Base-by-base conservation (phyloP, 2,797 vertebrate species). In the Myripristis murdjan region DNA sequence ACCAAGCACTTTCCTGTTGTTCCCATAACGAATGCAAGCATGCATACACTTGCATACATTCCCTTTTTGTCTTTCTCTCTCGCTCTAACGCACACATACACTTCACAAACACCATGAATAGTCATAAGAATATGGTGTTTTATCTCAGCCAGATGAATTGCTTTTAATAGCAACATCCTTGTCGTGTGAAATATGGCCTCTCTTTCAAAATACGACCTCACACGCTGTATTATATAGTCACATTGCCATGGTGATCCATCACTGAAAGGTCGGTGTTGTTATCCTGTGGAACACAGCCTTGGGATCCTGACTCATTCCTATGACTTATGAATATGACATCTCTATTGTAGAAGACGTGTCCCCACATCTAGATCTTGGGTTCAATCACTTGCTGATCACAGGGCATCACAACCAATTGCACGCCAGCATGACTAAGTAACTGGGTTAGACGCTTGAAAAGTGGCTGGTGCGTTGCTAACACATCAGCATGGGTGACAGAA, bases 81-180 rank as follows among this genome's bases (percentile, higher is more conserved):
- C 6, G 9, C 62, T 24, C 23, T 37, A 67, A 43, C 37, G 47
- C n/a, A 14, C 26, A 31, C 52, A 44, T 49, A 52, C n/a, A 49
- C 39, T 54, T 18, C 33, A 53, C 26, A 63, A 18, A 39, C 56
- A 69, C 54, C 46, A 75, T 80, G 67, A 82, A 83, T 80, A 84
- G 60, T 70, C 56, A 87, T 76, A 44, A 75, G 46, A 81, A 72
- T 70, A 72, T 75, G 73, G 23, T 46, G 61, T 63, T 82, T 72
- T 53, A 73, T 84, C 68, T 61, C 57, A 70, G 55, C 28, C 64
- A 62, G 61, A 75, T 58, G 14, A 70, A 44, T 22, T 69, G 57
- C 23, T 55, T 74, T 77, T 59, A 49, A 68, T 44, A 47, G 55
- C 43, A 73, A 37, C 70, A 62, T 22, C 55, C 18, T 56, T 31